Evolutionary conservation across 1,140 invertebrate genomes (phyloP).

Genomic region (Pseudobourletiella spinata): DNA sequence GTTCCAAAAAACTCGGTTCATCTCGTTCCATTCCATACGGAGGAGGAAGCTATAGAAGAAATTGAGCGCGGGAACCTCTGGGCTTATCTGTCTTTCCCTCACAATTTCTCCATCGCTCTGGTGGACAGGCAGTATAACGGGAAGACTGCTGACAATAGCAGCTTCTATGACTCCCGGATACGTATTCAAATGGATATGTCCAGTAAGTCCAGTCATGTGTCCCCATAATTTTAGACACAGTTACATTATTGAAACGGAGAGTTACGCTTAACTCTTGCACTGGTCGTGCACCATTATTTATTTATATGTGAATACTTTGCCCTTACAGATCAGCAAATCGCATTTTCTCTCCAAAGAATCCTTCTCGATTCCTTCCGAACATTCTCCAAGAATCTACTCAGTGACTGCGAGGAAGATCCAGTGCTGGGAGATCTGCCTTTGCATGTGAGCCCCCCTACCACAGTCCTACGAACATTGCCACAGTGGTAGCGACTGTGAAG

Average conservation of each 20-base stretch:
- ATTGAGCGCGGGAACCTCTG: slow-evolving; percentile 68
- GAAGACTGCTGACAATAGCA: slow-evolving; percentile 59
- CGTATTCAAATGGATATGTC: slow-evolving; percentile 83
- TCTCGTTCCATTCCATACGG: slow-evolving; percentile 55
- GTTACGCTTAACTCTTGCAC: too few species aligned
- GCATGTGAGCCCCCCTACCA: slow-evolving; percentile 22
- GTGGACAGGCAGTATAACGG: slow-evolving; percentile 59
- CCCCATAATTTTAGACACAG: too few species aligned
- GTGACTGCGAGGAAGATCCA: slow-evolving; percentile 61
- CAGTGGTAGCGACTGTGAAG: background rate
- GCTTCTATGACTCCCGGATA: slow-evolving; percentile 70
- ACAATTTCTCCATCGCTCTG: slow-evolving; percentile 75
- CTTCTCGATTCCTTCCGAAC: slow-evolving; percentile 67
- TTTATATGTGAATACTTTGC: too few species aligned
- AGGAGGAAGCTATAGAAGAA: slow-evolving; percentile 55
- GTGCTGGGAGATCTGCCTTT: slow-evolving; percentile 73
- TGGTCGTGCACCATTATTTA: too few species aligned
- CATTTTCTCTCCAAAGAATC: slow-evolving; percentile 67
- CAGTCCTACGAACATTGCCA: too few species aligned
- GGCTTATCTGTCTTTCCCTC: slow-evolving; percentile 74
- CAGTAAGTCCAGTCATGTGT: slow-evolving; percentile 54
- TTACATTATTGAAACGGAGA: too few species aligned
- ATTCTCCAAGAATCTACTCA: slow-evolving; percentile 60
- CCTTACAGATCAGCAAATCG: slow-evolving; percentile 86
- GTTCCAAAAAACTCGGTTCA: slow-evolving; percentile 44